Base-by-base conservation (phyloP, 2,888 invertebrate genomes). In the Drosophila aldrichi region DNA sequence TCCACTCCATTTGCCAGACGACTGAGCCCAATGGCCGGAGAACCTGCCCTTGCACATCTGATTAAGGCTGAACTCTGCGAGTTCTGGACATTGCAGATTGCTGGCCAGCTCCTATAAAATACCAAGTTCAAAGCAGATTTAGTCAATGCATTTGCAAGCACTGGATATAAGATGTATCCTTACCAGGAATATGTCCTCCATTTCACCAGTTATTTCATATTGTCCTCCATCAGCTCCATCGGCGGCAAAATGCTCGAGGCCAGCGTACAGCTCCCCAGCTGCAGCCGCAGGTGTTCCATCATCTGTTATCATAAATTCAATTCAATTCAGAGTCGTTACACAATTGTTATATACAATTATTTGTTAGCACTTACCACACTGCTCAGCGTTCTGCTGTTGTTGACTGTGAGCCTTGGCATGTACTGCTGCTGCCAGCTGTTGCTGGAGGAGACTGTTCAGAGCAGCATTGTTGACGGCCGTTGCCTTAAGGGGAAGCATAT, bases 131-230 rank as follows among this genome's bases (percentile, higher is more conserved):
- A 29, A 12, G 8, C 0, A 55, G 18, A 29, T 41, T 12, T n/a
- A n/a, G 16, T 49, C 20, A 2, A 4, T 16, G n/a, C 16, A 38
- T 10, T 38, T 38, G 10, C 7, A 46, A n/a, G 25, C 9, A 46
- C 29, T 6, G n/a, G 5, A 29, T 48, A 29, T 12, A 2, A 38
- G 9, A 44, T 32, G 5, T 9, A 8, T 10, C 18, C 10, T 1
- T 62, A 92, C 92, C 82, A 92, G 92, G 77, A 93, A 92, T 71
- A 93, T 92, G 54, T 93, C 93, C 72, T 93, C 93, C 87, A 93
- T 91, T 76, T 92, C 92, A 61, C 91, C 92, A 38, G 91, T 89
- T 56, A 92, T 90, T 55, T 92, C 92, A 70, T 92, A 92, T 56
- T 92, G 92, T 41, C 91, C 82, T 14, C 89, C 89, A 69, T 92